Base-by-base conservation (phyloP, 2,888 invertebrate species). In the Schrankia costaestrigalis region DNA sequence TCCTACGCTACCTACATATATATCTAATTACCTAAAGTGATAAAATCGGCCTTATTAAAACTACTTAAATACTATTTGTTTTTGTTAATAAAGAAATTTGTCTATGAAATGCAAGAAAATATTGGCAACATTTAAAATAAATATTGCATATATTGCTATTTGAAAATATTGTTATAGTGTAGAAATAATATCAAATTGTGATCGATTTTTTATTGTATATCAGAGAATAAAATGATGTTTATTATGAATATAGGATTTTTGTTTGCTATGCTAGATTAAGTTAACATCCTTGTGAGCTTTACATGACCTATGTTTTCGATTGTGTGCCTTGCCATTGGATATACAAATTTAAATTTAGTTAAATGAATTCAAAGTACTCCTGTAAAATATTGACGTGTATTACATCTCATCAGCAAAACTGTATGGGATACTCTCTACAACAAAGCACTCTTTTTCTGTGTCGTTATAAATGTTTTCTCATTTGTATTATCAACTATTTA, bases 221-320 rank as follows among this genome's bases (percentile, higher is more conserved):
- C 45, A 57, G 57, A 64, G 54, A 69, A 63, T 67, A 68, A 70
- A 71, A 56, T 41, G 48, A 57, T 50, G 48, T 53, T 62, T 61
- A 59, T 60, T 54, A 56, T 48, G 18, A 45, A 34, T 50, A 48
- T 29, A 36, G 35, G 35, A 45, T 52, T 46, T 55, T 45, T 27
- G 31, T 37, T 56, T 38, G 37, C 25, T 10, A 43, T 51, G 42
- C 42, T 27, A 34, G 17, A n/a, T n/a, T n/a, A n/a, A n/a, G n/a
- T n/a, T 30, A 17, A 25, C n/a, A 31, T 27, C 23, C 6, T 29
- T 21, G 7, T 25, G 3, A n/a, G 32, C 26, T 23, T 27, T n/a
- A n/a, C n/a, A n/a, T n/a, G n/a, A n/a, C n/a, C n/a, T n/a, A n/a
- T n/a, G n/a, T n/a, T n/a, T n/a, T n/a, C n/a, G n/a, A n/a, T n/a